Percentiles rank a stretch among this genome's conserved stretches.
These are phyloP conservation scores for Disparrhopalites patrizii DNA, from an alignment of 2,888 invertebrate genomes.

Conservation along the genomic window DNA sequence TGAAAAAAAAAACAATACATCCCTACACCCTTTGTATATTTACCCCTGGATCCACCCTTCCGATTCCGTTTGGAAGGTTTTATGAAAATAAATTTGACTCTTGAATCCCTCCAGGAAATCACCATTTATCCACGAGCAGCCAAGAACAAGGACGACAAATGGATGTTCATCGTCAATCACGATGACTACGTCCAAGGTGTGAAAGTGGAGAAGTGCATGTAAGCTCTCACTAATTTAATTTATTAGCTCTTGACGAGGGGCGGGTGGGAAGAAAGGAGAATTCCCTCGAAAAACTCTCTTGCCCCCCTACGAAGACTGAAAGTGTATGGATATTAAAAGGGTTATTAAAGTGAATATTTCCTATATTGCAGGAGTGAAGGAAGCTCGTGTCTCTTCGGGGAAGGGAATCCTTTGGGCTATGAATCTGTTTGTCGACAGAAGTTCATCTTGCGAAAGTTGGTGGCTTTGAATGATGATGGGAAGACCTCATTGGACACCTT, in stretches of 20 bases:
- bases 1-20: too few species aligned
- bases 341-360: too few species aligned
- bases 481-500: conserved; percentile 49
- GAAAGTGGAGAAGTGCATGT: conserved; percentile 69
- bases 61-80: too few species aligned
- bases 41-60: too few species aligned
- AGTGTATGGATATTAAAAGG: too few species aligned
- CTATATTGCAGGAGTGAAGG: conserved; percentile 52
- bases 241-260: too few species aligned
- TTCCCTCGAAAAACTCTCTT: too few species aligned
- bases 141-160: conserved; percentile 60
- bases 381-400: conserved; percentile 56
- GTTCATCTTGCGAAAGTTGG: conserved; percentile 57
- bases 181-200: conserved; percentile 66
- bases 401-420: conserved; percentile 55
- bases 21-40: too few species aligned
- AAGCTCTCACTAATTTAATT: conserved; percentile 51
- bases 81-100: too few species aligned
- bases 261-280: too few species aligned
- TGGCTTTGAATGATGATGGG: conserved; percentile 55
- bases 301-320: too few species aligned
- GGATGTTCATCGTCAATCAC: conserved; percentile 67
- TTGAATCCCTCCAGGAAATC: conserved; percentile 53
- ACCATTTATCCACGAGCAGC: conserved; percentile 63
- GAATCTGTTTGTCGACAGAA: conserved; percentile 60